phyloP scores from a whole-genome alignment of 2,888 invertebrate species.

The Hetaerina titia region DNA sequence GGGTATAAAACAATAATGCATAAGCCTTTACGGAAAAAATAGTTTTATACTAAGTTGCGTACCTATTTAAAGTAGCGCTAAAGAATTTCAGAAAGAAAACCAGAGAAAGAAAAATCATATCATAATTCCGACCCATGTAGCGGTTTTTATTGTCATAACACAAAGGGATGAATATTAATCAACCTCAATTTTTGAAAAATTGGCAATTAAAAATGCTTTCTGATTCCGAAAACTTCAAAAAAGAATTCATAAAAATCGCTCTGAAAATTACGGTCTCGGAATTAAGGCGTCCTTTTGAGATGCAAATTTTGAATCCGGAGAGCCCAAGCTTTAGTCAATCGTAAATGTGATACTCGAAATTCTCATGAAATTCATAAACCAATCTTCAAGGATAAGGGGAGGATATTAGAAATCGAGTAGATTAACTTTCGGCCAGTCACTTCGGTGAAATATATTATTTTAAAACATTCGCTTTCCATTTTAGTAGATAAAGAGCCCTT shows the following conservation, averaged over 20 bases:
- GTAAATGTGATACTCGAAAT: constrained; percentile 2
- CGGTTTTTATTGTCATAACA: background rate
- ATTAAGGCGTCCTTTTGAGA: constrained; percentile 11
- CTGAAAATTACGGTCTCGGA: background rate
- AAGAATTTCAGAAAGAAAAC: too few relatives aligned
- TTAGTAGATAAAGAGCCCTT: background rate
- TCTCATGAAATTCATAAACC: constrained; percentile 18
- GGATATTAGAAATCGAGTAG: background rate
- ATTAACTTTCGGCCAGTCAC: background rate
- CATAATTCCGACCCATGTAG: background rate
- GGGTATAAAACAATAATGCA: too few relatives aligned
- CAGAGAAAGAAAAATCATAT: background rate
- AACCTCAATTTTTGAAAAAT: background rate
- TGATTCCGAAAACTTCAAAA: background rate
- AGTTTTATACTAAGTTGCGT: too few relatives aligned
- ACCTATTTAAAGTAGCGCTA: too few relatives aligned
- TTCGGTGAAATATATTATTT: background rate
- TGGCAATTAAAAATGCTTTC: background rate
- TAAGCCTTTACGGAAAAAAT: too few relatives aligned
- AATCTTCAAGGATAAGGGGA: background rate
- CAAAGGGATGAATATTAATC: constrained; percentile 1
- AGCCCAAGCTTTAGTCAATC: background rate
- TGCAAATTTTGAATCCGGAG: background rate
- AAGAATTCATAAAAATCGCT: background rate
- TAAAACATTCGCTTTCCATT: background rate